Base-by-base conservation (phyloP, 64 coral and sea anemone genomes). In the Pachyseris speciosa region DNA sequence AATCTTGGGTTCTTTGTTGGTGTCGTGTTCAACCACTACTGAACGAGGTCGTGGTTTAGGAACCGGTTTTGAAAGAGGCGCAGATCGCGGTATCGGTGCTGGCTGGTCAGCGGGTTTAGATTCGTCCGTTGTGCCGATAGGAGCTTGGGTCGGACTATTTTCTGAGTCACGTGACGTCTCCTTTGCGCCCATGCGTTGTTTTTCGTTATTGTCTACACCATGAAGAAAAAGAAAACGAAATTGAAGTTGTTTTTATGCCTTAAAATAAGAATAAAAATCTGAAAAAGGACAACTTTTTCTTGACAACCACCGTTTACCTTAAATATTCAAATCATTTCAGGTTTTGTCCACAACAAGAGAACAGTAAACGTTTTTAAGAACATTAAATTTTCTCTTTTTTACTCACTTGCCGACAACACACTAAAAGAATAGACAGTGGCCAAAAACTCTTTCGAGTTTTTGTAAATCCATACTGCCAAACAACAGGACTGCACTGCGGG, bases 11-110 rank as follows among this genome's bases (percentile, higher is more conserved):
- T 25, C 69, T 7, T 67, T 38, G 5, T 88, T 60, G 40, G 61
- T 15, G 19, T 67, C 69, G 13, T 67, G 32, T 29, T 79, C 84
- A 9, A 55, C 48, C 13, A 59, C 72, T 61, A 58, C 67, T 25
- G 86, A 86, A 3, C 80, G 90, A 30, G 95, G 80, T 45, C 95
- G 45, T 37, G 95, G 86, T 63, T 41, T 43, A 24, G 86, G 80
- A 7, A 60, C 65, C 19, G 92, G 78, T 64, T 78, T 90, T 16
- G 75, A 72, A 1, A 58, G 30, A 44, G 77, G 61, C 7, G 32
- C 33, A 80, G 32, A 19, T 58, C 57, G 64, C 36, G 64, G 45
- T 17, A 64, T 45, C 37, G 59, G 70, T 85, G 30, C 27, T 22
- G 7, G 71, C 20, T 43, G 10, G 45, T 19, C 41, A 84, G 39